Percentiles rank a stretch among this genome's conserved stretches.
phyloP scores from a whole-genome alignment of 2,113 vertebrate genomes.

The Maccullochella peelii region DNA sequence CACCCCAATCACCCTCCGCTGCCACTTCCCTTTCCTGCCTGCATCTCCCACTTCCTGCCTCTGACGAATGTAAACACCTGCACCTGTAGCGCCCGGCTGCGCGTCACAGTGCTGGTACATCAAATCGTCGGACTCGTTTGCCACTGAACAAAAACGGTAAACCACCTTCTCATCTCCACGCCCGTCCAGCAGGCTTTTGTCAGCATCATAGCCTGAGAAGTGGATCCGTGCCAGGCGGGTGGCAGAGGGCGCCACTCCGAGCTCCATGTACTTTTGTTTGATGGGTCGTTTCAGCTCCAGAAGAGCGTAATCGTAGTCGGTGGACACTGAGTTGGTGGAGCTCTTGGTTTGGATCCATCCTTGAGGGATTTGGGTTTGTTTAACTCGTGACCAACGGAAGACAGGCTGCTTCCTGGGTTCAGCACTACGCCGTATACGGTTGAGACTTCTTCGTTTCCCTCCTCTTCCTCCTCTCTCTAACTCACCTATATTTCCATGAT shows the following conservation, averaged over 20 bases:
- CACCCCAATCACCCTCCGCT: conserved; percentile 91
- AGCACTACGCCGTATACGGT: conserved; percentile 42
- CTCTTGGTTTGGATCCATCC: conserved; percentile 87
- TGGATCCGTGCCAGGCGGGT: conserved; percentile 88
- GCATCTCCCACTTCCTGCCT: conserved; percentile 54
- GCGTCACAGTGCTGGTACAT: conserved; percentile 96
- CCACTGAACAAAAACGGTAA: conserved; percentile 93
- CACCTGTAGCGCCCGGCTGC: conserved; percentile 89
- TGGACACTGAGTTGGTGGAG: conserved; percentile 71
- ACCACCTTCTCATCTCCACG: conserved; percentile 83
- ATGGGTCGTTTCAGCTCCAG: conserved; percentile 90
- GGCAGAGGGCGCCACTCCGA: conserved; percentile 88
- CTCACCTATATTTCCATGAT: background rate
- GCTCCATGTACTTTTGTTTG: conserved; percentile 89
- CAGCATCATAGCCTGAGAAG: conserved; percentile 94
- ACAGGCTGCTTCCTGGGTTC: conserved; percentile 77
- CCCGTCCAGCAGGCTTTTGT: conserved; percentile 81
- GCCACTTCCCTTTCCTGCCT: conserved; percentile 83
- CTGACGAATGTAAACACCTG: conserved; percentile 93
- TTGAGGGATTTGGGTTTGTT: conserved; percentile 88
- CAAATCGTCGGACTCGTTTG: conserved; percentile 89
- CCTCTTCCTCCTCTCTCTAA: background rate
- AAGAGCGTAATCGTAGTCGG: conserved; percentile 93
- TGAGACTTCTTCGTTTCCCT: conserved; percentile 39
- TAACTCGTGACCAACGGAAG: conserved; percentile 93